Base-by-base conservation (phyloP, 2,888 invertebrate species). In the Pachydiplax longipennis region DNA sequence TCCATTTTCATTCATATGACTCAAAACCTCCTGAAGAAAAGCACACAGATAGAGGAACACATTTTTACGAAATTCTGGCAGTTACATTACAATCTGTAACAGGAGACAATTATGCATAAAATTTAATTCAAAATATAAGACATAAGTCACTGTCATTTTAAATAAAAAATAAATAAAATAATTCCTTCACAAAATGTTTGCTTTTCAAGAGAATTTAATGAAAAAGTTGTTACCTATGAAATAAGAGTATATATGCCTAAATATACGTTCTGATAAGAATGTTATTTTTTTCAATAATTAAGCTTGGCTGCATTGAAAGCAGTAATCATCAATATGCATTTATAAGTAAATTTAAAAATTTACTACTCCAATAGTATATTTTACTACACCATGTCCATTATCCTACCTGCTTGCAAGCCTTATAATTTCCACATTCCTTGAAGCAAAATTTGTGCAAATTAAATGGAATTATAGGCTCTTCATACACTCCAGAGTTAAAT, bases 381-480 rank as follows among this genome's bases (percentile, higher is more conserved):
- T 44, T 18, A 53, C 18, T 1, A 53, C 1, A 53, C 18, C 48
- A 53, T 53, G 18, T 53, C 48, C 48, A 48, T 48, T 1, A 48
- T 48, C 93, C 93, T 94, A 96, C 97, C 95, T 98, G 97, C 95
- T 98, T 98, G 94, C 98, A 98, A 92, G 97, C 96, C 91, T 96
- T 95, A 93, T 97, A 98, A 93, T 97, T 98, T 81, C 96, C 96
- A 37, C 97, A 96, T 91, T 96, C 96, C 90, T 97, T 95, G 91
- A 99, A 95, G 93, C 98, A 98, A 40, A 96, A 96, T 22, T 96
- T 96, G 93, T 98, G 98, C 53, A 98, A 95, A 92, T 96, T 96
- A 93, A 96, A 98, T 65, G 99, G 98, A 92, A 99, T 96, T 81
- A 99, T 96, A 1, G 99, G 98, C 93, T 99, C 98, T 25, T n/a